phyloP scores from a whole-genome alignment of 2,113 vertebrate species.

The Grantiella picta region DNA sequence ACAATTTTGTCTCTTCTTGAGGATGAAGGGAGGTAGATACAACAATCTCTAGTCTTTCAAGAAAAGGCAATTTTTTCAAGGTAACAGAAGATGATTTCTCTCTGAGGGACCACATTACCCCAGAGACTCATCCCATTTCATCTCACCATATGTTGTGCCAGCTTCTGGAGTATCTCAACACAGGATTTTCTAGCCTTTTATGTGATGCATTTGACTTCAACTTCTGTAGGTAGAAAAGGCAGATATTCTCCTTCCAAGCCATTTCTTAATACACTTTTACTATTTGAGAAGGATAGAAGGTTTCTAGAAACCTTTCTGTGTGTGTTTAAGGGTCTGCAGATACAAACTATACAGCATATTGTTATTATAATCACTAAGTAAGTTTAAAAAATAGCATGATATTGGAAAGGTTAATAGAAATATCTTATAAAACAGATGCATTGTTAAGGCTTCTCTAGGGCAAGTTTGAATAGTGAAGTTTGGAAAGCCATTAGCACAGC shows the following conservation, averaged over 20 bases:
- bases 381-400: background rate
- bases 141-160: background rate
- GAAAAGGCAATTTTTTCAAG: constrained; percentile 37
- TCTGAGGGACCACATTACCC: background rate
- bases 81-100: background rate
- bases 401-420: constrained; percentile 16
- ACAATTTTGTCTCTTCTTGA: background rate
- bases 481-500: constrained; percentile 43
- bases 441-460: constrained; percentile 53
- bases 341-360: background rate
- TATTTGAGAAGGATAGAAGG: background rate
- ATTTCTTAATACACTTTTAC: background rate
- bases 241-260: background rate
- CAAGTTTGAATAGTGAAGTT: constrained; percentile 24
- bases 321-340: background rate
- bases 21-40: background rate
- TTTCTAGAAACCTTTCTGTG: background rate
- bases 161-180: background rate
- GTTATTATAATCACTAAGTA: background rate
- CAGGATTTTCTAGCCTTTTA: background rate
- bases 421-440: background rate
- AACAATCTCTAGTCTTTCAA: background rate
- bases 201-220: background rate
- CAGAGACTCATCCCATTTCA: background rate
- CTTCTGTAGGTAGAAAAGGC: background rate